A percentile compares a stretch with the other conserved stretches of the same genome.
phyloP scores from a whole-genome alignment of 2,113 vertebrate genomes.

The Psettodes erumei region DNA sequence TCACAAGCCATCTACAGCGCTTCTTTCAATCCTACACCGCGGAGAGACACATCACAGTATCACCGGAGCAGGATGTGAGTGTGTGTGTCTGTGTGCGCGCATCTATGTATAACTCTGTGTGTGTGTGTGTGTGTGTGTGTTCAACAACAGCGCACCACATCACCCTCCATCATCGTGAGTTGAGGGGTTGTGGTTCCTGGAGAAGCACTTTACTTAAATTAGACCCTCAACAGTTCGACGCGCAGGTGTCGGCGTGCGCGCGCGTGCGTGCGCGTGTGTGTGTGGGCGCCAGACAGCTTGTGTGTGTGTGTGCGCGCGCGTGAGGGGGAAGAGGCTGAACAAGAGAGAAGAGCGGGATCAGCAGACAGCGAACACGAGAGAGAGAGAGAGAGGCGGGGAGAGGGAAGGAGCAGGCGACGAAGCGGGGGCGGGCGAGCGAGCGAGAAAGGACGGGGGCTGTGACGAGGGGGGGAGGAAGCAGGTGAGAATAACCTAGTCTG shows the following conservation, averaged over 20 bases:
- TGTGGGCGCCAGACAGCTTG: constrained; percentile 22
- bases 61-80: constrained; percentile 60
- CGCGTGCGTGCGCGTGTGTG: constrained; percentile 28
- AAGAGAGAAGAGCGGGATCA: constrained; percentile 68
- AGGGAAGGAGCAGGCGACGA: neutral
- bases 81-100: constrained; percentile 16
- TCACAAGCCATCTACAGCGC: constrained; percentile 59
- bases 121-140: constrained; percentile 48
- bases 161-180: constrained; percentile 72
- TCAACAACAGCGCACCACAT: constrained; percentile 51
- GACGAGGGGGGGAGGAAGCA: constrained; percentile 38
- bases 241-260: constrained; percentile 74
- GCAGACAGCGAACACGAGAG: constrained; percentile 61
- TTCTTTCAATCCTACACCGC: constrained; percentile 51
- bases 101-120: constrained; percentile 4
- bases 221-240: constrained; percentile 77
- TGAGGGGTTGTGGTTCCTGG: constrained; percentile 77
- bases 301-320: neutral
- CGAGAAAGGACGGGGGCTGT: neutral
- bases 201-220: constrained; percentile 83
- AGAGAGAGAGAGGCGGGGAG: constrained; percentile 25
- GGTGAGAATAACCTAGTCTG: constrained; percentile 73
- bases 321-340: constrained; percentile 48
- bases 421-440: neutral
- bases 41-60: constrained; percentile 51